Conservation (phyloP, 2,113 vertebrate species). For the Enhydra lutris region DNA sequence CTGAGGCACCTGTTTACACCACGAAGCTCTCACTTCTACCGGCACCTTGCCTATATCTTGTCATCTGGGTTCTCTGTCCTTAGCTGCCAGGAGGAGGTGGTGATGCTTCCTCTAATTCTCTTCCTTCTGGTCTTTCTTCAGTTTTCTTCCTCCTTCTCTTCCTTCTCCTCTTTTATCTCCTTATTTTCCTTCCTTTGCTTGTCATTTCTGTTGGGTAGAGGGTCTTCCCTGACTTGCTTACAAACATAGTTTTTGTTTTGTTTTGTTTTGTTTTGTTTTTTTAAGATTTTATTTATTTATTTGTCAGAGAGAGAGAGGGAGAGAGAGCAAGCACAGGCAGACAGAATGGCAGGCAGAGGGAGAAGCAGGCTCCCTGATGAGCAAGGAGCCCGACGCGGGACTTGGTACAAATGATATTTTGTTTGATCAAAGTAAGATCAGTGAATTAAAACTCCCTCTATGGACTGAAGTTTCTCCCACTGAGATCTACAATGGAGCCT, state of each 20-base stretch:
- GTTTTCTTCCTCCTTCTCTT: not conserved
- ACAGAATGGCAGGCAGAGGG: no score
- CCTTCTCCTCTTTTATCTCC: not conserved
- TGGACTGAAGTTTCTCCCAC: not conserved
- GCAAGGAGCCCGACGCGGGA: no score
- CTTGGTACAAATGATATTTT: not conserved
- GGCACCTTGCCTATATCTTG: rapidly evolving
- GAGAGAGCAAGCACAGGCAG: no score
- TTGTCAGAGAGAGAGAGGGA: no score
- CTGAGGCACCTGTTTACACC: not conserved
- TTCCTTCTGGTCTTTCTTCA: not conserved
- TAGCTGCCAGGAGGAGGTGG: not conserved
- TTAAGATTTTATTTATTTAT: no score
- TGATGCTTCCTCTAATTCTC: not conserved
- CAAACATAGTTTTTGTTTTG: not conserved
- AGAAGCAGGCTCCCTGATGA: no score
- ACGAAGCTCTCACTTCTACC: not conserved
- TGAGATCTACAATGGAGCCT: not conserved
- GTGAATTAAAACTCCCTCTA: not conserved
- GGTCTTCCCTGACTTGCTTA: not conserved
- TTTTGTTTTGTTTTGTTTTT: no score
- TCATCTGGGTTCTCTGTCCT: not conserved
- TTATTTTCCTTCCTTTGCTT: not conserved
- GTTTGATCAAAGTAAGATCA: not conserved
- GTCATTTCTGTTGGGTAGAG: not conserved